These are phyloP conservation scores for Gari tellinella DNA, from an alignment of 2,888 invertebrate genomes.

Conservation along the genomic window DNA sequence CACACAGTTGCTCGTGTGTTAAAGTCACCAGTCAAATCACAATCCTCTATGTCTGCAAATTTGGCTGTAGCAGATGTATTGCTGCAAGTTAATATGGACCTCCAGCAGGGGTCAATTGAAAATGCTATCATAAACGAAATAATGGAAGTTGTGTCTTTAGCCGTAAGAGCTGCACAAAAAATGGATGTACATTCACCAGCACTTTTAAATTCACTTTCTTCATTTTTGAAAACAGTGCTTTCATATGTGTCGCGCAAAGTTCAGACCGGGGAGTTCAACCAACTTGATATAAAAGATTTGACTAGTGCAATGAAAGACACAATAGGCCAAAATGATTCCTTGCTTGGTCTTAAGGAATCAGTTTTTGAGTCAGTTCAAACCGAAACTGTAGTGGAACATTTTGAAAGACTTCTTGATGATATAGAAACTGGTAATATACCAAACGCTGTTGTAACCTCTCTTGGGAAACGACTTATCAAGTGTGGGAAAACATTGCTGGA, in stretches of 20 bases:
- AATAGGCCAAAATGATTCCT: background rate
- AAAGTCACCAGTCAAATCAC: conserved; percentile 45
- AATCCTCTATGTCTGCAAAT: conserved; percentile 39
- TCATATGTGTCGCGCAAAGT: conserved; percentile 39
- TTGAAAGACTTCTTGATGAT: conserved; percentile 35
- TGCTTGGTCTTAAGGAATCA: no score
- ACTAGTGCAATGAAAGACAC: conserved; percentile 6
- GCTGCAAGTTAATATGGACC: conserved; percentile 21
- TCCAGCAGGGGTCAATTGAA: conserved; percentile 28
- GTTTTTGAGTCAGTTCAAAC: background rate
- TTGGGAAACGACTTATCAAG: conserved; percentile 54
- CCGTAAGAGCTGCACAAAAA: conserved; percentile 12
- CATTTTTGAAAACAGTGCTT: conserved; percentile 40
- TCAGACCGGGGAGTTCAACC: conserved; percentile 43
- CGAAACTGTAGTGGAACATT: conserved; percentile 25
- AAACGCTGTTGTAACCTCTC: conserved; percentile 22
- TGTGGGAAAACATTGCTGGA: conserved; percentile 51
- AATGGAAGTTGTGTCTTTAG: conserved; percentile 13
- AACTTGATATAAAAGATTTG: conserved; percentile 35
- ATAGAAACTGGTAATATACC: conserved; percentile 39
- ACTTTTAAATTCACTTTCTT: conserved; percentile 34
- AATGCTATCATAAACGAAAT: conserved; percentile 37
- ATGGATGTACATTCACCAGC: conserved; percentile 20
- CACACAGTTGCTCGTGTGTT: conserved; percentile 32
- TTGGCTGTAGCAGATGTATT: conserved; percentile 30